Evolutionary conservation across 2,888 invertebrate species (phyloP), one percentile per base, ranked within the genome.

Genomic region (Philonicus albiceps): DNA sequence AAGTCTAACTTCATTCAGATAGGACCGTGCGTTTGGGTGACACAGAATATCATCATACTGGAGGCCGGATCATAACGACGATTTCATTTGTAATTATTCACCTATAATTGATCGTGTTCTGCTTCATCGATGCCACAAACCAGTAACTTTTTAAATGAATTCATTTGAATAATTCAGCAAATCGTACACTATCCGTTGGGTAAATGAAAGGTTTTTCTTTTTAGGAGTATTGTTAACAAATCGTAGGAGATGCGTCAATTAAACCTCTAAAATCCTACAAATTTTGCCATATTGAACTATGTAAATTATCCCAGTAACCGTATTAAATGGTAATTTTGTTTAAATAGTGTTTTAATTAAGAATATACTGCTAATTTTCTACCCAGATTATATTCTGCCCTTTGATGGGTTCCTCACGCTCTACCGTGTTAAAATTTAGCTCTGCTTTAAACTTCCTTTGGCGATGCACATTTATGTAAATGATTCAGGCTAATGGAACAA

Each of bases 71-170:
- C 27, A 64, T 80, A 27, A 53, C 16, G 49, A 53, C 40, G 27
- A 80, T 80, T 80, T 80, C 80, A 30, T 53, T 80, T 80, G 19
- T 80, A 80, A 80, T 80, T 49, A 80, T 80, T 80, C 80, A 80
- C n/a, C 74, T 37, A 74, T 74, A 74, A 74, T 80, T 49, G 27
- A 80, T 80, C 27, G 53, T 80, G 80, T 53, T 16, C 30, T 13
- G 27, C 19, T 2, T 80, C n/a, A 31, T n/a, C 37, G 11, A n/a
- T 78, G 2, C 30, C 16, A 13, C 16, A 80, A n/a, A 34, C 13
- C 31, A 7, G 13, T 30, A 31, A 34, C 27, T 34, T 37, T 74
- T 37, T 74, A 74, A 74, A 3, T 76, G 22, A 76, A 22, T 76
- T 22, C 11, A 40, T 19, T 11, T 76, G 40, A 37, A 76, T 76